phyloP scores from a whole-genome alignment of 2,888 invertebrate genomes.

The Tridacna gigas region DNA sequence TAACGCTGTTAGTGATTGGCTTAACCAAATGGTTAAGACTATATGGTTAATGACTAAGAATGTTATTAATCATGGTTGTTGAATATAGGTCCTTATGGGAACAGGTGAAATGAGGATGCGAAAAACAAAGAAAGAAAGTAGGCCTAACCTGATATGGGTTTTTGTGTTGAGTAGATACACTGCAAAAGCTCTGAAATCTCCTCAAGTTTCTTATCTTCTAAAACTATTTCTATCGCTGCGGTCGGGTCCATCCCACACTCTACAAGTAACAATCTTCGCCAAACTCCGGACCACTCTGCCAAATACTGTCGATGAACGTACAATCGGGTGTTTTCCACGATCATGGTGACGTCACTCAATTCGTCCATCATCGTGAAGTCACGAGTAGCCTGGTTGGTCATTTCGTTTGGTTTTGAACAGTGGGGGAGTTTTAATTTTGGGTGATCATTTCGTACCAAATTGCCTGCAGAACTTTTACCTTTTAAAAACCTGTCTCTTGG shows the following conservation, averaged over 20 bases:
- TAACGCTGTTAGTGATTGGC: too few relatives aligned
- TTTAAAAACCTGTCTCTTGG: neutral
- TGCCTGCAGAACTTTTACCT: neutral
- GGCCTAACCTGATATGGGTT: conserved; percentile 79
- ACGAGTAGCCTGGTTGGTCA: conserved; percentile 27
- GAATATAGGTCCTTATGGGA: too few relatives aligned
- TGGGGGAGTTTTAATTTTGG: neutral
- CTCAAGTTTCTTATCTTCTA: conserved; percentile 79
- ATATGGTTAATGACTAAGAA: too few relatives aligned
- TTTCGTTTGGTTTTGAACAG: neutral
- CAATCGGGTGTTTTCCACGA: conserved; percentile 76
- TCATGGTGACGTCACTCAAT: conserved; percentile 76
- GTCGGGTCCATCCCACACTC: conserved; percentile 67
- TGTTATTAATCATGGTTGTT: too few relatives aligned
- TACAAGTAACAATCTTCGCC: conserved; percentile 76
- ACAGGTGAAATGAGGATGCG: too few relatives aligned
- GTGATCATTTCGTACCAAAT: neutral
- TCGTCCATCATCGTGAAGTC: conserved; percentile 79
- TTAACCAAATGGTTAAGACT: too few relatives aligned
- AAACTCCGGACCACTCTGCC: conserved; percentile 81
- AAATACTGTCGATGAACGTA: conserved; percentile 79
- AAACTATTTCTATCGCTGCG: conserved; percentile 69
- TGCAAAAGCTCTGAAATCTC: conserved; percentile 84
- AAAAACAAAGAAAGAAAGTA: too few relatives aligned
- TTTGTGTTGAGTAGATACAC: conserved; percentile 85